Evolutionary conservation across 2,888 invertebrate species (phyloP).

Genomic region (Ctena decussata): DNA sequence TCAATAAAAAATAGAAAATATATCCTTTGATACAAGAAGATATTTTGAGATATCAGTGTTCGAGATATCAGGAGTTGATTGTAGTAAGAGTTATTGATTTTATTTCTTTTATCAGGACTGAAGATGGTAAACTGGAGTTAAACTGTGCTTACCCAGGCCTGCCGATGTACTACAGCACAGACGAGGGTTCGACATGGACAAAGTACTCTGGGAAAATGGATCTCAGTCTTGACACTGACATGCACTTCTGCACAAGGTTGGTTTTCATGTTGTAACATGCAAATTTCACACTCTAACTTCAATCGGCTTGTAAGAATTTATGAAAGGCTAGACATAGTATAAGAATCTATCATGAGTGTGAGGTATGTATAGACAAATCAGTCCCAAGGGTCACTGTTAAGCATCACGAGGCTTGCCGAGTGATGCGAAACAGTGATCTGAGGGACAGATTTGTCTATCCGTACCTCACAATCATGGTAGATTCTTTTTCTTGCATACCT

Average conservation of each 20-base stretch:
- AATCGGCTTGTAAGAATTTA: background rate
- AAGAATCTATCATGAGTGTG: background rate
- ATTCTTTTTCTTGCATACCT: no score
- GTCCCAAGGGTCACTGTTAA: no score
- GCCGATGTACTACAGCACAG: slow-evolving; percentile 74
- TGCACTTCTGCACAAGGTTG: slow-evolving; percentile 65
- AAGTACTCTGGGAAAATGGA: slow-evolving; percentile 55
- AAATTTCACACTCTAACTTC: background rate
- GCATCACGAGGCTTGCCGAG: no score
- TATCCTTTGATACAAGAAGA: no score
- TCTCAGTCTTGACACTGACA: slow-evolving; percentile 36
- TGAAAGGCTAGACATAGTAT: background rate
- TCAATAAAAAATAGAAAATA: no score
- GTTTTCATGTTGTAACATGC: background rate
- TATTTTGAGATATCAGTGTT: no score
- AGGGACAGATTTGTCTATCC: no score
- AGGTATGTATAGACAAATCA: no score
- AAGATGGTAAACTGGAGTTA: slow-evolving; percentile 67
- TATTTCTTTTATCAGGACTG: slow-evolving; percentile 48
- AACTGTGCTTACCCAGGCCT: slow-evolving; percentile 79
- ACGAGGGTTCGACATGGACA: slow-evolving; percentile 72
- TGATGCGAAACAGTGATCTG: no score
- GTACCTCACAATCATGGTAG: no score
- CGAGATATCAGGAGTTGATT: no score
- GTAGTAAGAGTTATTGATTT: no score